Conservation (phyloP, 2,888 invertebrate genomes). For the Lepidonotus clava region DNA sequence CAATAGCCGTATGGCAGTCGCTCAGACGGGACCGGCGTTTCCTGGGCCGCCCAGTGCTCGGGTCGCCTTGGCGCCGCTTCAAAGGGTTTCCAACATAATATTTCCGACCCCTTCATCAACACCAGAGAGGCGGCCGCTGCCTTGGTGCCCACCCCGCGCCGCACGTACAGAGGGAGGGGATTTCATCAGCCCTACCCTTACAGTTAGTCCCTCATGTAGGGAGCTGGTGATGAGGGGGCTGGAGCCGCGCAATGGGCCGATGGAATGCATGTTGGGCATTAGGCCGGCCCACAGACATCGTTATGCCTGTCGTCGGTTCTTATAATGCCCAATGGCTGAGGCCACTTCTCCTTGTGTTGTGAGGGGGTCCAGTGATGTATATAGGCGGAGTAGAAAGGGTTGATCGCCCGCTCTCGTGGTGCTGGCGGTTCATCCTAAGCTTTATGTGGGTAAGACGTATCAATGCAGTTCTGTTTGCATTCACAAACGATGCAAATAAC, state of each 20-base stretch:
- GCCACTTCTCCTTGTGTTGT: no score
- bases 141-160: not conserved
- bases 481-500: not conserved
- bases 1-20: not conserved
- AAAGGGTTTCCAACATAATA: slow-evolving; percentile 20
- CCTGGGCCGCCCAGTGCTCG: not conserved
- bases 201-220: no score
- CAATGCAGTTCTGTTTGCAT: not conserved
- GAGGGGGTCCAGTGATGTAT: not conserved
- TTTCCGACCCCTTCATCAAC: slow-evolving; percentile 2
- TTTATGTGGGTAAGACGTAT: no score
- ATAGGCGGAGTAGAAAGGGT: not conserved
- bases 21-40: not conserved
- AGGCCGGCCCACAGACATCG: not conserved
- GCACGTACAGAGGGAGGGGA: not conserved
- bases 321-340: not conserved
- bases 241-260: no score
- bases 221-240: no score
- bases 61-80: not conserved
- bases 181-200: no score
- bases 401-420: not conserved
- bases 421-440: not conserved
- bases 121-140: not conserved
- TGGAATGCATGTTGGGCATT: not conserved
- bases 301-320: not conserved